Evolutionary conservation across 64 coral and sea anemone genomes (phyloP).

Genomic region (Hydrozoanthus tunicans): DNA sequence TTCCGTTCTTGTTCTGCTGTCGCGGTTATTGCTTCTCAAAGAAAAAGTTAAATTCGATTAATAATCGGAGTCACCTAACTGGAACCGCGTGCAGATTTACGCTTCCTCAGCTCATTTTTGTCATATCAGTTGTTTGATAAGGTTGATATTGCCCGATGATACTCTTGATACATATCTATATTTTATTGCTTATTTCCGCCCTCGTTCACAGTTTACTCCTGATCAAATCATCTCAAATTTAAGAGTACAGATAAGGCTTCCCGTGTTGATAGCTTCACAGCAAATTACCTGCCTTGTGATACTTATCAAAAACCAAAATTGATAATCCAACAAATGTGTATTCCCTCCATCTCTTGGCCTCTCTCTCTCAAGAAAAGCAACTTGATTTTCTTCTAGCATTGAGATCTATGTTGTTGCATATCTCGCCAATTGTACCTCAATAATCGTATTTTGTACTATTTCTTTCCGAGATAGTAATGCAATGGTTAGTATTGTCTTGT

Average conservation of each 20-base stretch:
- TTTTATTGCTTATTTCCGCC: constrained; percentile 63
- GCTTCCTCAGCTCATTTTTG: constrained; percentile 32
- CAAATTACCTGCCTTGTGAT: not conserved
- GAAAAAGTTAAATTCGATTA: not conserved
- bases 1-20: not conserved
- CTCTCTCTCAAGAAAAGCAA: too few relatives aligned
- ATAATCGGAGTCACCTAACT: not conserved
- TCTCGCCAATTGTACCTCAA: too few relatives aligned
- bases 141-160: constrained; percentile 44
- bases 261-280: constrained; percentile 49
- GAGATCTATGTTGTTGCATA: too few relatives aligned
- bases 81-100: not conserved
- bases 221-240: constrained; percentile 1
- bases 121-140: constrained; percentile 29
- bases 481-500: not conserved
- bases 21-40: constrained; percentile 2
- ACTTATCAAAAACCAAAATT: not conserved
- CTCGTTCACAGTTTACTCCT: not conserved
- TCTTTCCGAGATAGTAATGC: too few relatives aligned
- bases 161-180: constrained; percentile 45
- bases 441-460: too few relatives aligned
- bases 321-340: not conserved
- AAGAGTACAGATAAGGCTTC: constrained; percentile 19
- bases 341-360: too few relatives aligned
- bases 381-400: too few relatives aligned